phyloP scores from a whole-genome alignment of 2,113 vertebrate genomes.

The Lethenteron reissneri region DNA sequence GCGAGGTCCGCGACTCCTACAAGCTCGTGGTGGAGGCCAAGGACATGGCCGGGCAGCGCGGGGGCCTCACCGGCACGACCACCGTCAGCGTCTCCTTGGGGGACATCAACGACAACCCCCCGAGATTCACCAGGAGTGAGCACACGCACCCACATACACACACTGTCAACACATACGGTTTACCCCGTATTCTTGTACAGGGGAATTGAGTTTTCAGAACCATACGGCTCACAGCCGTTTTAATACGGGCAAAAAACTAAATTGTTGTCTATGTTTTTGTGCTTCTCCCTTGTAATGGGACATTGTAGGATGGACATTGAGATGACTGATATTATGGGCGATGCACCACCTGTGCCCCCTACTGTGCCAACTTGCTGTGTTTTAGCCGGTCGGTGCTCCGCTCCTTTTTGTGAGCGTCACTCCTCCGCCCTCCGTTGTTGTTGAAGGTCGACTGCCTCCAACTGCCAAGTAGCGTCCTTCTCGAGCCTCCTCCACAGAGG shows the following conservation, averaged over 20 bases:
- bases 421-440: too few relatives aligned
- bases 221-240: neutral
- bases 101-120: constrained; percentile 84
- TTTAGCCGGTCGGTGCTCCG: too few relatives aligned
- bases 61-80: constrained; percentile 75
- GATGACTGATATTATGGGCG: neutral
- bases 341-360: too few relatives aligned
- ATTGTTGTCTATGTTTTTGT: neutral
- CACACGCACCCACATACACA: neutral
- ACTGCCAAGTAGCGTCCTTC: too few relatives aligned
- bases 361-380: too few relatives aligned
- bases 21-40: constrained; percentile 87
- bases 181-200: neutral
- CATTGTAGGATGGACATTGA: neutral
- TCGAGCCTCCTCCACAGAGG: too few relatives aligned
- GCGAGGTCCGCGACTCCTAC: constrained; percentile 83
- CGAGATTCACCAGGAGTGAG: constrained; percentile 67
- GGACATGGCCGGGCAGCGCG: constrained; percentile 93
- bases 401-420: too few relatives aligned
- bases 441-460: too few relatives aligned
- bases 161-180: neutral
- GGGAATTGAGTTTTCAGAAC: neutral
- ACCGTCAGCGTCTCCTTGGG: constrained; percentile 74
- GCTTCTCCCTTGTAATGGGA: neutral
- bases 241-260: neutral